Evolutionary conservation across 2,113 vertebrate species (phyloP).

Genomic region (Poeciliopsis turrubarensis): DNA sequence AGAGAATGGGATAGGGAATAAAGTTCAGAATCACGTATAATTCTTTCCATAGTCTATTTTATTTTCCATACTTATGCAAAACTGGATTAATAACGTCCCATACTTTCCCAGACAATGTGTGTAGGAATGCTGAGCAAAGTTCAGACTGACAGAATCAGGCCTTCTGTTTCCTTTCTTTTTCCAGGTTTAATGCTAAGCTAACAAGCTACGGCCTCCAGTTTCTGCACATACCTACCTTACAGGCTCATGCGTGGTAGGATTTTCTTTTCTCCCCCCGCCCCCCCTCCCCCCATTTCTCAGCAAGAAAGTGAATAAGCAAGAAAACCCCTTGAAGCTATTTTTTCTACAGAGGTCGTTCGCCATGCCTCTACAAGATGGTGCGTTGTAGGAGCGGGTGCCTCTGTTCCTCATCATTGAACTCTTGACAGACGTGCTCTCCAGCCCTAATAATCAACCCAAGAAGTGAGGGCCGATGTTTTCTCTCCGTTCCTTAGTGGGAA

Average conservation of each 20-base stretch:
- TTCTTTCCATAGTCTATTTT: too few species aligned
- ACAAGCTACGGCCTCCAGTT: not conserved
- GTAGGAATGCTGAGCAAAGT: not conserved
- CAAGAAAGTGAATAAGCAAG: conserved; percentile 12
- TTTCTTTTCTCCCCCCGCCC: not conserved
- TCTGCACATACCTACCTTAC: not conserved
- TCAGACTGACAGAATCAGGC: not conserved
- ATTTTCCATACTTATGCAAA: too few species aligned
- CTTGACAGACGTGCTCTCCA: conserved; percentile 59
- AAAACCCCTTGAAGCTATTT: conserved; percentile 28
- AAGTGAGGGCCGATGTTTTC: conserved; percentile 54
- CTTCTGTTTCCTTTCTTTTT: not conserved
- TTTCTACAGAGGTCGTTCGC: conserved; percentile 24
- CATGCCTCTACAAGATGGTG: conserved; percentile 41
- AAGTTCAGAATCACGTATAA: too few species aligned
- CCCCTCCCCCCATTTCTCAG: not conserved
- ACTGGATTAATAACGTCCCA: too few species aligned
- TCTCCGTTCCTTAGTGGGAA: conserved; percentile 47
- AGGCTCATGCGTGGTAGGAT: not conserved
- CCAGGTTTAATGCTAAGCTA: not conserved
- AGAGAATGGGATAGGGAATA: not conserved
- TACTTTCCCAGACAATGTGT: too few species aligned
- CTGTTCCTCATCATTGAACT: conserved; percentile 65
- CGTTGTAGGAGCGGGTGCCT: conserved; percentile 36
- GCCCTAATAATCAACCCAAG: conserved; percentile 54